Evolutionary conservation across 2,113 vertebrate genomes (phyloP), one percentile per base, ranked within the genome.

Genomic region (Helogale parvula): DNA sequence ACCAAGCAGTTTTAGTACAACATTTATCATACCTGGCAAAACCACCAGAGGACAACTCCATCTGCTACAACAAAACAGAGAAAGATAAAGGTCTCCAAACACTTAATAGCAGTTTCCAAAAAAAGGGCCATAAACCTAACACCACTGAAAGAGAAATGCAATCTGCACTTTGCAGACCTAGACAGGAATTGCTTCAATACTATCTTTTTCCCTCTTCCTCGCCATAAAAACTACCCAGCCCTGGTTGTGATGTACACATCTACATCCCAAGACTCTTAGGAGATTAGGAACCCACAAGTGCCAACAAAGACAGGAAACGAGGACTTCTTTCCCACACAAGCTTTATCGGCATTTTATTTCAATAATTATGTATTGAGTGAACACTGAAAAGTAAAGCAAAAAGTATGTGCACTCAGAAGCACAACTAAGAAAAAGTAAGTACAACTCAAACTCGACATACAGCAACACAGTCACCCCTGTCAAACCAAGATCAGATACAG

Each of bases 281-380:
- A 98, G 97, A 98, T 98, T 98, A 98, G 90, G 66, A 94, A 96
- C 82, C 83, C 72, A 89, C 95, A 95, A 98, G 96, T 52, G 95
- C 88, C 85, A 98, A 98, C 96, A 98, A 98, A 98, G 97, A 93
- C 97, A 97, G 97, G 98, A 98, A 98, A 93, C 85, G 45, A 88
- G 90, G 33, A 74, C 96, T 94, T 94, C 89, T 96, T 98, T 98
- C 97, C 97, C 97, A 98, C 90, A 94, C 88, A 90, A 86, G 86
- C 88, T 93, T 97, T 87, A 90, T 89, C 77, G 76, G 47, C 47
- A 79, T 72, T 72, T 90, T 76, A 69, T 86, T 94, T 93, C 93
- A 84, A 63, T 74, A 86, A 90, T 76, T 93, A 90, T 0, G 0
- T 14, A 97, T 1, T 31, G 38, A 85, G 65, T 41, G 92, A 96